Conservation (phyloP, 1,140 invertebrate genomes). For the Musca domestica region DNA sequence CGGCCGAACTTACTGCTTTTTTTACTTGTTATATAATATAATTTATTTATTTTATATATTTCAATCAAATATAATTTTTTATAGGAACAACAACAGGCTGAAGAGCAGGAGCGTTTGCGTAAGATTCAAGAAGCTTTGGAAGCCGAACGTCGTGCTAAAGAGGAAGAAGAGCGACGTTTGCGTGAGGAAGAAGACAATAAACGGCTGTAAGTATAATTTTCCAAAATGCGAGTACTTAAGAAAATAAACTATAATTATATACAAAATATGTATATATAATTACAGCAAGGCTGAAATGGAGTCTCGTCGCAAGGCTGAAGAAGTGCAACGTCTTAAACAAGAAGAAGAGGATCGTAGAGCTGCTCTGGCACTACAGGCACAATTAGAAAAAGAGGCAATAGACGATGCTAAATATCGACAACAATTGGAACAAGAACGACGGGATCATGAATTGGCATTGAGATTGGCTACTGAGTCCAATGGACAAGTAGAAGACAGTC, state of each 20-base stretch:
- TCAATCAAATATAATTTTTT: too few relatives aligned
- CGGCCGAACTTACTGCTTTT: too few relatives aligned
- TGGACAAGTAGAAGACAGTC: slow-evolving; percentile 81
- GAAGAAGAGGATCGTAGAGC: slow-evolving; percentile 70
- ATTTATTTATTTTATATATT: too few relatives aligned
- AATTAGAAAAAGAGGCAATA: slow-evolving; percentile 68
- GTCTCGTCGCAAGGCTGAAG: slow-evolving; percentile 77
- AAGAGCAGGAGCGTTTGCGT: slow-evolving; percentile 80
- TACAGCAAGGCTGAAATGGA: slow-evolving; percentile 83
- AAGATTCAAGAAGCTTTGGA: slow-evolving; percentile 87
- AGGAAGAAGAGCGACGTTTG: slow-evolving; percentile 72
- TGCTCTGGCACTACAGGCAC: slow-evolving; percentile 65
- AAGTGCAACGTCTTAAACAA: slow-evolving; percentile 65
- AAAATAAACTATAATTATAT: too few relatives aligned
- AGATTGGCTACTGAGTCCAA: slow-evolving; percentile 88
- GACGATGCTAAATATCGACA: slow-evolving; percentile 63
- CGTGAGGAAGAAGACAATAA: slow-evolving; percentile 79
- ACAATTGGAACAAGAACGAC: slow-evolving; percentile 84
- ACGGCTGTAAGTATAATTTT: slow-evolving; percentile 54
- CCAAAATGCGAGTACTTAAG: background rate
- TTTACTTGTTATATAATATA: too few relatives aligned
- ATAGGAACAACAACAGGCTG: slow-evolving; percentile 74
- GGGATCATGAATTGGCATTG: slow-evolving; percentile 91
- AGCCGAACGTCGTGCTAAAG: slow-evolving; percentile 72
- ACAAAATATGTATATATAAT: slow-evolving; percentile 2